These are phyloP conservation scores for Drosophila kanapiae DNA, from an alignment of 1,140 invertebrate genomes.

Conservation along the genomic window DNA sequence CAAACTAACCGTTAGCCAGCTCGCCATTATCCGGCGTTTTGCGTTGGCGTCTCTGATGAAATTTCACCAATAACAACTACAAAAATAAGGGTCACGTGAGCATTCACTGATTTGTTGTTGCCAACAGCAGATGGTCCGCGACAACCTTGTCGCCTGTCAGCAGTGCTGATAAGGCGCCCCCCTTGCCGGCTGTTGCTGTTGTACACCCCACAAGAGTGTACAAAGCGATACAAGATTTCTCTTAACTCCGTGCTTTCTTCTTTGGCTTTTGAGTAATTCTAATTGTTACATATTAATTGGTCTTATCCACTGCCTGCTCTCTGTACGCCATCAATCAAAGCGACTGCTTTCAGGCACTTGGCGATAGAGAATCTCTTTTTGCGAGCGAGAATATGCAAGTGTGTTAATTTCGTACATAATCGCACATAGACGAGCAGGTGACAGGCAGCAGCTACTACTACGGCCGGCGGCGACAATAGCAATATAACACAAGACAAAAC, in stretches of 20 bases:
- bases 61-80: slow-evolving; percentile 39
- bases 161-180: background rate
- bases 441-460: slow-evolving; percentile 11
- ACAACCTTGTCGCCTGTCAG: slow-evolving; percentile 15
- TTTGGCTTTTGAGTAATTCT: background rate
- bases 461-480: slow-evolving; percentile 10
- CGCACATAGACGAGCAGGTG: slow-evolving; percentile 43
- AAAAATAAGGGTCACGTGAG: slow-evolving; percentile 36
- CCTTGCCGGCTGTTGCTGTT: background rate
- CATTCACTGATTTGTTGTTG: slow-evolving; percentile 19
- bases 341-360: slow-evolving; percentile 1
- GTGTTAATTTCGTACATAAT: slow-evolving; percentile 4
- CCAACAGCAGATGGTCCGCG: background rate
- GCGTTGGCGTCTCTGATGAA: slow-evolving; percentile 18
- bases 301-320: background rate
- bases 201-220: slow-evolving; percentile 11
- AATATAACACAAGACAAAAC: background rate
- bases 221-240: slow-evolving; percentile 13
- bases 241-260: background rate
- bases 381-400: background rate
- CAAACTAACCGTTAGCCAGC: slow-evolving; percentile 11
- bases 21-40: slow-evolving; percentile 7
- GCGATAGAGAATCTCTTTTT: background rate
- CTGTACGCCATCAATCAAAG: background rate
- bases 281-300: background rate